phyloP scores from a whole-genome alignment of 2,888 invertebrate genomes.

The Phyto melanocephala region DNA sequence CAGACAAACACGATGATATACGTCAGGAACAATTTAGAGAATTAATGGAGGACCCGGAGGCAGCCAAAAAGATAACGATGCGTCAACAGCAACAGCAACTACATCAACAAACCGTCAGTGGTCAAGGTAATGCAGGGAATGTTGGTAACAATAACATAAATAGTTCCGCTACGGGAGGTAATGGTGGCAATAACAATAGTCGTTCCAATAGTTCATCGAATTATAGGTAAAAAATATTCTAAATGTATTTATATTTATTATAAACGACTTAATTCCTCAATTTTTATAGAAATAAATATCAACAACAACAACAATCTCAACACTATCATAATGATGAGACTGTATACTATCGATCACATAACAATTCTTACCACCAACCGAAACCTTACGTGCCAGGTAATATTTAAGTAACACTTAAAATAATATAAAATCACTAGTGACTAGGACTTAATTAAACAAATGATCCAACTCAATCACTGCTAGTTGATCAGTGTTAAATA shows the following conservation, averaged over 20 bases:
- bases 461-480: no score
- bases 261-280: not conserved
- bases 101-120: slow-evolving; percentile 55
- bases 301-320: slow-evolving; percentile 71
- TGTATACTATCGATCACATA: slow-evolving; percentile 76
- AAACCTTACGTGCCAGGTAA: slow-evolving; percentile 77
- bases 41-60: slow-evolving; percentile 80
- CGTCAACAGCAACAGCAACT: slow-evolving; percentile 73
- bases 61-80: slow-evolving; percentile 75
- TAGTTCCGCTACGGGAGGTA: slow-evolving; percentile 61
- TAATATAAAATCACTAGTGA: no score
- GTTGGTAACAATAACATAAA: slow-evolving; percentile 68
- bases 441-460: no score
- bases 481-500: no score
- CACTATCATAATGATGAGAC: slow-evolving; percentile 77
- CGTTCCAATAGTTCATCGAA: slow-evolving; percentile 52
- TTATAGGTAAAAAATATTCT: slow-evolving; percentile 33
- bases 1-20: slow-evolving; percentile 87
- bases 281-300: slow-evolving; percentile 73
- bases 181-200: slow-evolving; percentile 39
- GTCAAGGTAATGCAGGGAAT: slow-evolving; percentile 32
- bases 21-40: slow-evolving; percentile 91
- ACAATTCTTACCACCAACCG: slow-evolving; percentile 75
- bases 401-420: not conserved
- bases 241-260: not conserved